A percentile compares a stretch with the other conserved stretches of the same genome.
Evolutionary conservation across 2,888 invertebrate species (phyloP).

Genomic region (Drosophila ochracea): DNA sequence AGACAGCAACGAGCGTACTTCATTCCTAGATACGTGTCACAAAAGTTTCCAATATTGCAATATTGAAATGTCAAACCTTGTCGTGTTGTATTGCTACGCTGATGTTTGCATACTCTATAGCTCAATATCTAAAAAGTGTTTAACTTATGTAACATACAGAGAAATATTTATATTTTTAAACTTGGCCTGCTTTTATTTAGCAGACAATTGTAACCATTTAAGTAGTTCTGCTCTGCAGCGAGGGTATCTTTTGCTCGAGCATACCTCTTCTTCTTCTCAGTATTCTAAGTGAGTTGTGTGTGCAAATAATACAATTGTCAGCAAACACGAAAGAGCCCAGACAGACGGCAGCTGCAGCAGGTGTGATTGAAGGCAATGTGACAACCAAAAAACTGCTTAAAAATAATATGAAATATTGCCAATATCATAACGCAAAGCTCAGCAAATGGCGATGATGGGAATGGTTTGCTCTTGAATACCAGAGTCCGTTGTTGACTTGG

Average conservation of each 20-base stretch:
- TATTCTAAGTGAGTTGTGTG: conserved; percentile 6
- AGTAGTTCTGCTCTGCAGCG: not conserved
- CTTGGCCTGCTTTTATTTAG: not conserved
- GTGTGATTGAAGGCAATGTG: conserved; percentile 62
- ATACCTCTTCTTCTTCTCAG: not conserved
- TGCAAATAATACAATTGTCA: conserved; percentile 57
- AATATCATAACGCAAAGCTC: conserved; percentile 50
- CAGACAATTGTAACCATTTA: not conserved
- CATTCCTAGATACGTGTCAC: conserved; percentile 63
- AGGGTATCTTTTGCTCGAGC: conserved; percentile 2
- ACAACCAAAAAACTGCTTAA: conserved; percentile 8
- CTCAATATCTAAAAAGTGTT: too few species aligned
- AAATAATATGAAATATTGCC: conserved; percentile 45
- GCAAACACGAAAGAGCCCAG: conserved; percentile 27
- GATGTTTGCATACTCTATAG: not conserved
- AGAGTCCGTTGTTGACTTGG: conserved; percentile 52
- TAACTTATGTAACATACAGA: not conserved
- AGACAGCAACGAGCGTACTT: conserved; percentile 23
- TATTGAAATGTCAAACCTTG: conserved; percentile 63
- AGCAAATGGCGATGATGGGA: conserved; percentile 60
- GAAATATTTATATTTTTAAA: too few species aligned
- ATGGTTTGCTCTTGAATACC: conserved; percentile 6
- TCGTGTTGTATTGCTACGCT: conserved; percentile 24
- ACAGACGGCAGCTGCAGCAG: conserved; percentile 42
- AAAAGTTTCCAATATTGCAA: conserved; percentile 42